Evolutionary conservation across 2,113 vertebrate genomes (phyloP).

Genomic region (Accipiter cooperii): DNA sequence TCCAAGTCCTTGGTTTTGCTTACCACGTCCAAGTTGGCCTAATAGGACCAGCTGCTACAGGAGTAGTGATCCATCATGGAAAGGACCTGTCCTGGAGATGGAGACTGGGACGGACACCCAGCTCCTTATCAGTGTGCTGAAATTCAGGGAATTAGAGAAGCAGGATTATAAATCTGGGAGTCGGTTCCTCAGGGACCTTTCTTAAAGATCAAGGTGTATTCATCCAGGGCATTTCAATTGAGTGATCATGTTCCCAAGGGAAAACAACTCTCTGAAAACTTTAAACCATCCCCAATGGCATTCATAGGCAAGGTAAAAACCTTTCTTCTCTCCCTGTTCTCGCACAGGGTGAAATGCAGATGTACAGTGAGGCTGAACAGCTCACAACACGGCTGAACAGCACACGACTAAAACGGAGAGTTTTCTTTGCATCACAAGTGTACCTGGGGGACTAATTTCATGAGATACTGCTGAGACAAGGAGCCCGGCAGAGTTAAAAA

Average conservation of each 20-base stretch:
- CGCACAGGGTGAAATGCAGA: background rate
- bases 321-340: background rate
- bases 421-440: background rate
- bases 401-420: too few relatives aligned
- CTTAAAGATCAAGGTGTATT: background rate
- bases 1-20: background rate
- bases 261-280: background rate
- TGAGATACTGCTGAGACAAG: background rate
- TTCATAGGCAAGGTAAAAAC: background rate
- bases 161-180: background rate
- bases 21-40: rapidly evolving
- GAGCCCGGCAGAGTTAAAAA: background rate
- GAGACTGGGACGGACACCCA: background rate
- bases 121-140: background rate
- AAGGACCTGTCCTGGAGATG: background rate
- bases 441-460: background rate
- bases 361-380: background rate
- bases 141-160: background rate
- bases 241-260: background rate
- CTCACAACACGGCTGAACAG: background rate
- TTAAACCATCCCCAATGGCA: background rate
- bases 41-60: background rate
- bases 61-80: background rate
- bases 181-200: rapidly evolving
- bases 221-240: background rate